These are phyloP conservation scores for Drosophila mayri DNA, from an alignment of 1,140 invertebrate species.

Conservation along the genomic window DNA sequence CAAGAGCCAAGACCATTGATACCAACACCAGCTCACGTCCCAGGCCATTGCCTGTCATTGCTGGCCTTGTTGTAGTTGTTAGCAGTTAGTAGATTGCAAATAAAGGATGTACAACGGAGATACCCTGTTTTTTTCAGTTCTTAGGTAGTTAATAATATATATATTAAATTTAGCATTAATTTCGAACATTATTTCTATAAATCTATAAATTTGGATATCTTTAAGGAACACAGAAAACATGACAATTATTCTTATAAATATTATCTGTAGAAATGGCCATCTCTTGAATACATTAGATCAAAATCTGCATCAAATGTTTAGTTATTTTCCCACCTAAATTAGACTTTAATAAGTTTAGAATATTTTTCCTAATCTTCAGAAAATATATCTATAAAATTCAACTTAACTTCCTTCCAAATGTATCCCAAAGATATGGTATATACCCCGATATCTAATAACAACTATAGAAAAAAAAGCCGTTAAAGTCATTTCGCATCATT, in stretches of 20 bases:
- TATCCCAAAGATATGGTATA: constrained; percentile 4
- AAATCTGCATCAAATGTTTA: neutral
- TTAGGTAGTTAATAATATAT: no score
- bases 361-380: no score
- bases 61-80: constrained; percentile 63
- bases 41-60: constrained; percentile 54
- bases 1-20: constrained; percentile 44
- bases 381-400: neutral
- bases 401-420: neutral
- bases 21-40: constrained; percentile 20
- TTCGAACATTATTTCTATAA: no score
- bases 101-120: neutral
- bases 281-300: neutral
- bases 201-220: neutral
- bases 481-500: constrained; percentile 84
- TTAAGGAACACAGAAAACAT: neutral
- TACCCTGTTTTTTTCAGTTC: constrained; percentile 45
- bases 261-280: no score
- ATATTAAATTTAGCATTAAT: no score
- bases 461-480: constrained; percentile 60
- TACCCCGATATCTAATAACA: constrained; percentile 6
- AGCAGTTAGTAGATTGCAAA: neutral
- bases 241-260: neutral
- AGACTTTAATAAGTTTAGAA: neutral
- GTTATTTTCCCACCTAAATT: neutral